These are phyloP conservation scores for Nemoura dubitans DNA, from an alignment of 2,888 invertebrate genomes.

Conservation along the genomic window DNA sequence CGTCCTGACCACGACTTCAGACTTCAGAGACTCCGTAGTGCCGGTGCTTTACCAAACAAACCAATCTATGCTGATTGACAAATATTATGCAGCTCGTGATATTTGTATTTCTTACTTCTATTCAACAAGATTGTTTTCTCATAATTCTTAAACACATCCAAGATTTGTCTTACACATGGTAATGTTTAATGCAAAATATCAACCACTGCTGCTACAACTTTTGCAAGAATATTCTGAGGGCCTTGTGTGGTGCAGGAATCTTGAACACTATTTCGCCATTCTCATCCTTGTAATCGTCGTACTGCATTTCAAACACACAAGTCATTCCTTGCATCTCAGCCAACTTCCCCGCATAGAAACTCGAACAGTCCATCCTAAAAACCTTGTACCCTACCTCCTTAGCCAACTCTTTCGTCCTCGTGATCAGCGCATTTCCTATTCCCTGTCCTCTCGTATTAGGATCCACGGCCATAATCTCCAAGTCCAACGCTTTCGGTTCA, in stretches of 20 bases:
- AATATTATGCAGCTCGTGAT: too few relatives aligned
- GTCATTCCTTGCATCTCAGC: constrained; percentile 35
- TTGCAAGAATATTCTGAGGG: constrained; percentile 22
- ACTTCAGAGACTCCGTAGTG: too few relatives aligned
- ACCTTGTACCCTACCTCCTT: background rate
- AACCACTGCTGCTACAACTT: background rate
- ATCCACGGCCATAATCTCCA: constrained; percentile 32
- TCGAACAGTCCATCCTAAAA: constrained; percentile 40
- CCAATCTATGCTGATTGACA: too few relatives aligned
- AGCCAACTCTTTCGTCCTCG: background rate
- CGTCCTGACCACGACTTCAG: too few relatives aligned
- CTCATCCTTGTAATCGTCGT: constrained; percentile 27
- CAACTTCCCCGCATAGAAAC: constrained; percentile 34
- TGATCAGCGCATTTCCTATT: constrained; percentile 1
- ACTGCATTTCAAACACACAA: constrained; percentile 16
- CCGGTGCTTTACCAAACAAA: too few relatives aligned
- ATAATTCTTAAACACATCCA: too few relatives aligned
- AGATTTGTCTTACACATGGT: too few relatives aligned
- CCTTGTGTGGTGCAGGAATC: background rate
- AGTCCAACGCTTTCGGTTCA: constrained; percentile 15
- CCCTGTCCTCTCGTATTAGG: background rate
- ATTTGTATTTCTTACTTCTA: too few relatives aligned
- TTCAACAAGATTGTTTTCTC: too few relatives aligned
- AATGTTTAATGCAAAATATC: too few relatives aligned
- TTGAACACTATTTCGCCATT: constrained; percentile 17